Evolutionary conservation across 2,113 vertebrate genomes (phyloP).

Genomic region (Eclectus roratus): DNA sequence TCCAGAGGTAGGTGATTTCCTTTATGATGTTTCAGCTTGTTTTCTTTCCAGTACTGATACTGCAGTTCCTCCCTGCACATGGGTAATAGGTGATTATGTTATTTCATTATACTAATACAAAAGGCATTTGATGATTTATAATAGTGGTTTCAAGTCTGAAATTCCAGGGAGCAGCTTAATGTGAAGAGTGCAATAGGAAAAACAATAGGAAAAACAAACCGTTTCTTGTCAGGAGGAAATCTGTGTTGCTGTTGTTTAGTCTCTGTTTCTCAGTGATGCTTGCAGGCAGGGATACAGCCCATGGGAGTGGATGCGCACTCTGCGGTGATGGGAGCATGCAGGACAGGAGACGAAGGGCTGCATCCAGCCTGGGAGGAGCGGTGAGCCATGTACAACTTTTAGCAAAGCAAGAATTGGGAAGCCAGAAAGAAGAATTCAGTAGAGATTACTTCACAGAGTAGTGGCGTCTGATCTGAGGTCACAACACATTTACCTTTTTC

Average conservation of each 20-base stretch:
- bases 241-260: background rate
- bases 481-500: slow-evolving; percentile 61
- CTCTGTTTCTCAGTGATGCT: background rate
- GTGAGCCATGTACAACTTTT: background rate
- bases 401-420: background rate
- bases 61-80: background rate
- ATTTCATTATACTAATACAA: background rate
- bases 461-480: slow-evolving; percentile 38
- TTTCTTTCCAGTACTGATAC: background rate
- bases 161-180: background rate
- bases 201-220: background rate
- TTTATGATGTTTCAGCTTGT: slow-evolving; percentile 5
- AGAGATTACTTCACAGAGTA: slow-evolving; percentile 50
- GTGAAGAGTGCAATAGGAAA: background rate
- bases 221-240: background rate
- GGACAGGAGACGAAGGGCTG: background rate
- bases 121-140: background rate
- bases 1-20: slow-evolving; percentile 12
- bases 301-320: rapidly evolving
- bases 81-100: background rate
- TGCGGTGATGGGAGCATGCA: background rate
- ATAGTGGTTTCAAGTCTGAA: background rate
- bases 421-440: slow-evolving; percentile 40
- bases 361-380: background rate
- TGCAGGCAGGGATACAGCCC: background rate